Percentiles rank a stretch among this genome's conserved stretches.
Evolutionary conservation across 2,113 vertebrate genomes (phyloP).

Genomic region (Percina caprodes): DNA sequence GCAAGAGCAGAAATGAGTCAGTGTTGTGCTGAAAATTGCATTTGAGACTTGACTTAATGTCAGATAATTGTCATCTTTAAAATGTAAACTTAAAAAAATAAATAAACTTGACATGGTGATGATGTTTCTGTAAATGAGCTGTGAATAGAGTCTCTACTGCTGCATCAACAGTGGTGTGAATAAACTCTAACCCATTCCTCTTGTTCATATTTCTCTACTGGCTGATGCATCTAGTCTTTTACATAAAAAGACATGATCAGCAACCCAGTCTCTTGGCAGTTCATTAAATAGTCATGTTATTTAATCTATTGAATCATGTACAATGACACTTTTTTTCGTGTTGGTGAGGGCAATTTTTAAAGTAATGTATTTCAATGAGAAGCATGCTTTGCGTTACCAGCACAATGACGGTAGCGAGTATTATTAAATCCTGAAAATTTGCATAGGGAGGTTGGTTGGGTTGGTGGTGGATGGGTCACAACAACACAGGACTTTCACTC

Average conservation of each 20-base stretch:
- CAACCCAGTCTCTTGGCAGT: no score
- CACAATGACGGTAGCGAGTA: no score
- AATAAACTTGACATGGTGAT: conserved; percentile 1
- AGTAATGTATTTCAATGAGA: no score
- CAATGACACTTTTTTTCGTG: no score
- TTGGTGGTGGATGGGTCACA: no score
- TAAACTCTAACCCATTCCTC: conserved; percentile 17
- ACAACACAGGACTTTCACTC: no score
- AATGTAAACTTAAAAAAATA: conserved; percentile 37
- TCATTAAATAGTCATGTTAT: no score
- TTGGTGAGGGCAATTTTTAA: no score
- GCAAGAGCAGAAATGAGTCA: background rate
- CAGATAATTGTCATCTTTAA: background rate
- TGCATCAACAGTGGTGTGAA: background rate
- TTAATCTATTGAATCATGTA: no score
- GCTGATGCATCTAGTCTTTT: conserved; percentile 1
- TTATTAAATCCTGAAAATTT: no score
- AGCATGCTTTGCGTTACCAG: no score
- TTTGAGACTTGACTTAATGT: background rate
- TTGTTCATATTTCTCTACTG: background rate
- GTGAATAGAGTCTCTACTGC: background rate
- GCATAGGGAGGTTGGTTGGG: no score
- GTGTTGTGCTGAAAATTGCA: background rate
- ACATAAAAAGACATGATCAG: conserved; percentile 17
- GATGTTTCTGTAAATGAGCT: background rate